These are phyloP conservation scores for Coracias cyanogaster DNA, from an alignment of 2,797 vertebrate genomes.

Conservation along the genomic window DNA sequence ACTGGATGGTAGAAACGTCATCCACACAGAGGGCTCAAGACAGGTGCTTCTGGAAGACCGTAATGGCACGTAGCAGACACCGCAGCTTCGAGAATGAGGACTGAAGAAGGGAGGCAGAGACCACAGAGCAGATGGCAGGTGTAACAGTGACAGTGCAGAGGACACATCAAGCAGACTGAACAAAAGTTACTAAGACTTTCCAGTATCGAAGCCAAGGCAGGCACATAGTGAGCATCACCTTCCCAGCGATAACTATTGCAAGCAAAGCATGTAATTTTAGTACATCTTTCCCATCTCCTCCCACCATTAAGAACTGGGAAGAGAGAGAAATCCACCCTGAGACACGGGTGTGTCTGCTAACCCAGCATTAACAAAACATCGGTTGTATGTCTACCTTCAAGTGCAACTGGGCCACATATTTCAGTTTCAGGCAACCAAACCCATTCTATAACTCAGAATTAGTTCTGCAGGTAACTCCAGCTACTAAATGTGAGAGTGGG, in stretches of 20 bases:
- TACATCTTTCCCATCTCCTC: not conserved
- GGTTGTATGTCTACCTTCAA: not conserved
- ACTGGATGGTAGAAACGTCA: not conserved
- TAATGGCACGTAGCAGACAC: accelerated
- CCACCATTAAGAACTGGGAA: not conserved
- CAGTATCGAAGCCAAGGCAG: not conserved
- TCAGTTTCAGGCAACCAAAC: not conserved
- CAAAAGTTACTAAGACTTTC: not conserved
- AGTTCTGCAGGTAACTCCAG: not conserved
- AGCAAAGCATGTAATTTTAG: not conserved
- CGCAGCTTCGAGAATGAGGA: not conserved
- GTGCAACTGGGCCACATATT: not conserved
- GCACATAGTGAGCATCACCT: not conserved
- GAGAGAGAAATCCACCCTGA: not conserved
- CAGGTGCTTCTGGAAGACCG: not conserved
- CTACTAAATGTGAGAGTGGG: accelerated
- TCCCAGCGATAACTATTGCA: not conserved
- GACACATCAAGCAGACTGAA: accelerated
- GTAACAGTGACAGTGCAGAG: accelerated
- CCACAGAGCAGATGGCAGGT: not conserved
- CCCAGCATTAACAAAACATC: not conserved
- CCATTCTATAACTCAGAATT: not conserved
- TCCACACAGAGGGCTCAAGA: not conserved
- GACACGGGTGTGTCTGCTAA: not conserved
- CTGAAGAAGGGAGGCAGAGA: not conserved